phyloP scores from a whole-genome alignment of 2,113 vertebrate species.

The Ciconia stormi region DNA sequence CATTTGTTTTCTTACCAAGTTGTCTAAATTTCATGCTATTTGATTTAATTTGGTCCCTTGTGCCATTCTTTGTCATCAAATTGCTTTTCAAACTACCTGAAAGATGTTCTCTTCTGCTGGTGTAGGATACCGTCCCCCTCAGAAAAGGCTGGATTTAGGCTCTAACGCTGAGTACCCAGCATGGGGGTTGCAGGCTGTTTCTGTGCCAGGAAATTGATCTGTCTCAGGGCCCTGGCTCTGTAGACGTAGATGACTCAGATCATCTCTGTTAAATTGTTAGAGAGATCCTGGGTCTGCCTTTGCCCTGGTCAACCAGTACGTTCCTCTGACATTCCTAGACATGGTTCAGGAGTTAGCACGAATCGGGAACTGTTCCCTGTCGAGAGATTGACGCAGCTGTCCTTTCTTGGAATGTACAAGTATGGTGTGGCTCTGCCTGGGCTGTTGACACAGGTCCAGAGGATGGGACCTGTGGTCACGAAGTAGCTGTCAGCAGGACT shows the following conservation, averaged over 20 bases:
- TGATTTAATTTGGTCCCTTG: background rate
- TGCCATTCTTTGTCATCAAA: background rate
- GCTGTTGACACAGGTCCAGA: background rate
- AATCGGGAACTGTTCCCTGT: fast-evolving
- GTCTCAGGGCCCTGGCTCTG: background rate
- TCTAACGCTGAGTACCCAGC: fast-evolving
- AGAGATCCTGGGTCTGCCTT: background rate
- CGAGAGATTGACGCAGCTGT: fast-evolving
- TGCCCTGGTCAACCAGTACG: fast-evolving
- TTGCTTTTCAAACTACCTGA: background rate
- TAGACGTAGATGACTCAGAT: background rate
- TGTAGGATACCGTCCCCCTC: background rate
- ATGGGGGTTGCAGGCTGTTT: background rate
- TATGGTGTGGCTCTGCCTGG: background rate
- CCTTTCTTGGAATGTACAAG: fast-evolving
- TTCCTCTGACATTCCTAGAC: background rate
- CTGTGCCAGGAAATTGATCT: background rate
- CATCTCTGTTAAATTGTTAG: background rate
- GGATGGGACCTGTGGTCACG: fast-evolving
- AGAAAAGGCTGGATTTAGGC: background rate
- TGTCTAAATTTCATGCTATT: background rate
- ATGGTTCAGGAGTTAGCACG: background rate
- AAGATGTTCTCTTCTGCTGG: background rate
- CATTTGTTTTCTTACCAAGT: background rate
- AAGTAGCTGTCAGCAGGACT: background rate